Percentiles rank a stretch among this genome's conserved stretches.
phyloP scores from a whole-genome alignment of 1,140 invertebrate species.

The Trichogramma pretiosum region DNA sequence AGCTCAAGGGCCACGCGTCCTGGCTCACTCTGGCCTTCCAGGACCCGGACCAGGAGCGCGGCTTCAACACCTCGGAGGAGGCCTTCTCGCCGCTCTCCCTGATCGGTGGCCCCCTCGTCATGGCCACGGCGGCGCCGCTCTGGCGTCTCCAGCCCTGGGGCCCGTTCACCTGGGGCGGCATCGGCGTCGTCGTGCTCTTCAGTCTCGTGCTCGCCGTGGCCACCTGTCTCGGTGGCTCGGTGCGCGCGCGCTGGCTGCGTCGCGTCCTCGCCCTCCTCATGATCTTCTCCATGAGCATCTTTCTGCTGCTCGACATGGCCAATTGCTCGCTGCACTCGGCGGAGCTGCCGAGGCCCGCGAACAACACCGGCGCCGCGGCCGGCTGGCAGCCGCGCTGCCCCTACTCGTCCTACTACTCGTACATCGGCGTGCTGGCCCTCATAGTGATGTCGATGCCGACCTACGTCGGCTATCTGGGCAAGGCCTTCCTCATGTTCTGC shows the following conservation, averaged over 20 bases:
- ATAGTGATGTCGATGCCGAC: constrained; percentile 63
- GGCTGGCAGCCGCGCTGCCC: constrained; percentile 41
- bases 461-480: constrained; percentile 63
- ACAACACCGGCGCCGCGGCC: no score
- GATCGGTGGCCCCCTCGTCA: constrained; percentile 54
- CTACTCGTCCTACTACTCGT: constrained; percentile 67
- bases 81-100: constrained; percentile 57
- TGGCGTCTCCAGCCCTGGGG: constrained; percentile 42
- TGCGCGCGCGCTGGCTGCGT: constrained; percentile 40
- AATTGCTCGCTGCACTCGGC: neutral
- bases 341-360: no score
- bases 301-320: constrained; percentile 41
- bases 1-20: constrained; percentile 59
- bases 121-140: constrained; percentile 50
- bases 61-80: constrained; percentile 56
- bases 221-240: constrained; percentile 38
- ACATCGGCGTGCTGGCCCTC: constrained; percentile 60
- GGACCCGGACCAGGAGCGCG: constrained; percentile 53
- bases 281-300: constrained; percentile 38
- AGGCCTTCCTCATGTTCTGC: constrained; percentile 54
- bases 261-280: constrained; percentile 37
- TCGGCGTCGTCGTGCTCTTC: constrained; percentile 36
- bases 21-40: constrained; percentile 59
- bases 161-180: constrained; percentile 42
- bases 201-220: constrained; percentile 36